These are phyloP conservation scores for Adrianichthys oophorus DNA, from an alignment of 2,797 vertebrate species.

Conservation along the genomic window DNA sequence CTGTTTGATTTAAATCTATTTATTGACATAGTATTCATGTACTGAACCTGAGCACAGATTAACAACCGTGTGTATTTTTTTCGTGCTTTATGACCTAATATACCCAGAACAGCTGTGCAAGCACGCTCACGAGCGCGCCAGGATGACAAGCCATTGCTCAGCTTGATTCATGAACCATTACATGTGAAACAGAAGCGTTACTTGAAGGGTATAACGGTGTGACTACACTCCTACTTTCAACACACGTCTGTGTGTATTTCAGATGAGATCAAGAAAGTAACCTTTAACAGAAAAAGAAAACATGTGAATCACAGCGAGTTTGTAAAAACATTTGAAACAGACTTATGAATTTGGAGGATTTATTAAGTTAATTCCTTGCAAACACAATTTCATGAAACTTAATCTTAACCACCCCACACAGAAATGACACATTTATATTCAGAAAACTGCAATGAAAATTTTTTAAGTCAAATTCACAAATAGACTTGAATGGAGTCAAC, in stretches of 20 bases:
- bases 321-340: too few relatives aligned
- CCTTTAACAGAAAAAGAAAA: neutral
- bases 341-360: too few relatives aligned
- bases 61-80: conserved; percentile 42
- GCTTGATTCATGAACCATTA: conserved; percentile 65
- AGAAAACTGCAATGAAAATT: neutral
- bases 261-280: neutral
- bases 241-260: conserved; percentile 19
- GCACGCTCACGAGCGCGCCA: conserved; percentile 47
- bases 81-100: conserved; percentile 59
- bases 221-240: conserved; percentile 25
- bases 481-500: neutral
- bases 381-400: neutral
- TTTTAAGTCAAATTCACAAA: neutral
- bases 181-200: conserved; percentile 55
- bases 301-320: too few relatives aligned
- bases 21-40: too few relatives aligned
- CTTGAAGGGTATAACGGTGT: conserved; percentile 52
- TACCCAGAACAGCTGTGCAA: conserved; percentile 69
- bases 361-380: neutral
- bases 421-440: conserved; percentile 6
- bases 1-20: too few relatives aligned
- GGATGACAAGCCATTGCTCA: conserved; percentile 68
- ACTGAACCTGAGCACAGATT: conserved; percentile 45
- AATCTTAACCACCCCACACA: neutral